Evolutionary conservation across 92 coral and sea anemone genomes (phyloP), one percentile per base, ranked within the genome.

Genomic region (Galaxea fascicularis): DNA sequence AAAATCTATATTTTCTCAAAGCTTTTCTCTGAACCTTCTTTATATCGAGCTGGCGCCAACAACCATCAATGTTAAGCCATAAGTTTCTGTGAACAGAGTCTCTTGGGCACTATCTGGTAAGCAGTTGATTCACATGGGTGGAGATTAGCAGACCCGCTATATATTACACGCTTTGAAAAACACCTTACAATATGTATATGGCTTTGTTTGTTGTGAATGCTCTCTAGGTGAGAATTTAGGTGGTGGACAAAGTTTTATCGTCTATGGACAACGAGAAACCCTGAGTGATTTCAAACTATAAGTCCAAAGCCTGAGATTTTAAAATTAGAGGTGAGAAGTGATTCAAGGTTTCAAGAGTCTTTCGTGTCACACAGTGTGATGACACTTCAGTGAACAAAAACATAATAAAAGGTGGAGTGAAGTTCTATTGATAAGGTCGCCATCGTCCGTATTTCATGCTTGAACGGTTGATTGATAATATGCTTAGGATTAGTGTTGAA

Each of bases 111-210:
- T 4, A 46, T 59, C 65, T 78, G 64, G 71, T 77, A 47, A 78
- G 49, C 62, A 65, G 62, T 65, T 44, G 71, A 57, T 62, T 64
- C 18, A 28, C 10, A 28, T 65, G 73, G 83, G 83, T 65, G 83
- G 62, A 64, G 71, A 44, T 62, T 22, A 15, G 16, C 0, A 26
- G 26, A 17, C 58, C 73, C 20, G 73, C 74, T 10, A 24, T 30
- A 17, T 31, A 47, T 66, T 49, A 30, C 41, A 65, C n/a, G 41
- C 70, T 65, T 65, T 65, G 41, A 27, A 56, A 79, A 79, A 79
- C 84, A 79, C 65, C 24, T 47, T 60, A 77, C 82, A 45, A 25
- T 59, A 78, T 41, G 24, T 4, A 20, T 15, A n/a, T n/a, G n/a
- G n/a, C n/a, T 6, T 28, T 69, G 72, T 78, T 65, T 78, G 27